Conservation (phyloP, 1,140 invertebrate species). For the Reticulitermes speratus region DNA sequence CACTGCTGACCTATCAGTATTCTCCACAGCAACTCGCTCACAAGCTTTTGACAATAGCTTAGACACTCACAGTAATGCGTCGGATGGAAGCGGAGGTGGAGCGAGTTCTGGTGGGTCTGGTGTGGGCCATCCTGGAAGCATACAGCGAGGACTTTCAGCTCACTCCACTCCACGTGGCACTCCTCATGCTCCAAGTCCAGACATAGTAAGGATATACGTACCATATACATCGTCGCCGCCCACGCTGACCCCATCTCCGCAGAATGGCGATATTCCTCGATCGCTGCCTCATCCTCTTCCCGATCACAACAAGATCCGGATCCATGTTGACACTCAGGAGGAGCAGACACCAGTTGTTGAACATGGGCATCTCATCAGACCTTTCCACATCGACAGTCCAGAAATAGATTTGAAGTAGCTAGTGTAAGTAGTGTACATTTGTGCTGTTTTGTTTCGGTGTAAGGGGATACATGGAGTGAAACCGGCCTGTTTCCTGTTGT, state of each 20-base stretch:
- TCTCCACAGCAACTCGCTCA: slow-evolving; percentile 70
- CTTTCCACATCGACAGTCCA: slow-evolving; percentile 56
- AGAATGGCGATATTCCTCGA: slow-evolving; percentile 55
- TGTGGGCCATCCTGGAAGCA: slow-evolving; percentile 40
- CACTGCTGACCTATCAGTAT: slow-evolving; percentile 76
- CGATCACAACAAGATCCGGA: slow-evolving; percentile 63
- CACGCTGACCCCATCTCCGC: slow-evolving; percentile 53
- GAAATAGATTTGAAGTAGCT: slow-evolving; percentile 43
- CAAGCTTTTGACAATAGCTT: slow-evolving; percentile 71
- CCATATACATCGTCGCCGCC: slow-evolving; percentile 59
- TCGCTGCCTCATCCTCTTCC: slow-evolving; percentile 48
- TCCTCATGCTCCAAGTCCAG: slow-evolving; percentile 61
- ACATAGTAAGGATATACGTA: slow-evolving; percentile 74
- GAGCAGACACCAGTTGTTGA: slow-evolving; percentile 64
- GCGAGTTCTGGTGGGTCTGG: slow-evolving; percentile 60
- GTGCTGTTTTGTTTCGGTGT: too few species aligned
- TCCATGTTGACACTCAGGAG: slow-evolving; percentile 64
- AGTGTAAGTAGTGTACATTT: too few species aligned
- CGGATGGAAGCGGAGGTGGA: slow-evolving; percentile 60
- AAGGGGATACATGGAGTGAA: too few species aligned
- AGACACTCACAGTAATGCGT: slow-evolving; percentile 71
- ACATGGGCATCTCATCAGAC: slow-evolving; percentile 54
- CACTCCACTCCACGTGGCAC: slow-evolving; percentile 64
- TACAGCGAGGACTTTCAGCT: slow-evolving; percentile 48
- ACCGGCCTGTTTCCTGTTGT: too few species aligned